Base-by-base conservation (phyloP, 1,140 invertebrate genomes). In the Nixonia krombeini region DNA sequence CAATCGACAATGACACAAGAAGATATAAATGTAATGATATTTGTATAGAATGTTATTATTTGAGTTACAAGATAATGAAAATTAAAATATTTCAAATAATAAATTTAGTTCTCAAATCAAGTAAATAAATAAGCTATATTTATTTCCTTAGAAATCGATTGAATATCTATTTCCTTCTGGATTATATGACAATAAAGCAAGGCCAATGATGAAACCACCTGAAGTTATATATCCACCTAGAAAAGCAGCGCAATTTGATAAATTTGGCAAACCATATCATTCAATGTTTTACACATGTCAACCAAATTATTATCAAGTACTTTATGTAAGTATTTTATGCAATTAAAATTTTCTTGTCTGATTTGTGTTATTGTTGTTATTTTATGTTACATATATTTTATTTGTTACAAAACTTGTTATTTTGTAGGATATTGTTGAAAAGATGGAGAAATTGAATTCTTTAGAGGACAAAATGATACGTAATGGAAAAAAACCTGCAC, bases 101-200 rank as follows among this genome's bases (percentile, higher is more conserved):
- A 25, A 25, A 42, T 10, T 15, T 5, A 40, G 4, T 45, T 45
- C 1, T 35, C 25, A 37, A 49, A 49, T 57, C 15, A 29, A n/a
- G n/a, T n/a, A n/a, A n/a, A n/a, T n/a, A n/a, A n/a, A n/a, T n/a
- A n/a, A n/a, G n/a, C n/a, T n/a, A n/a, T n/a, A n/a, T n/a, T n/a
- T n/a, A n/a, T n/a, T n/a, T n/a, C n/a, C n/a, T n/a, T 76, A 96
- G 94, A 88, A 89, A 81, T 91, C 96, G 12, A 96, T 99, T 73
- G 85, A 89, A 64, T 99, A 99, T 86, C 83, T 99, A 9, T 93
- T 99, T 73, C 97, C 97, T 13, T 96, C 94, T 55, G 95, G 95
- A 3, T 82, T 99, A 38, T 96, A 88, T 83, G 91, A 95, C 28
- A 89, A 88, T 70, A 87, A 86, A 75, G 95, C 96, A 2, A 86